Base-by-base conservation (phyloP, 1,140 invertebrate genomes). In the Lepidurus arcticus region DNA sequence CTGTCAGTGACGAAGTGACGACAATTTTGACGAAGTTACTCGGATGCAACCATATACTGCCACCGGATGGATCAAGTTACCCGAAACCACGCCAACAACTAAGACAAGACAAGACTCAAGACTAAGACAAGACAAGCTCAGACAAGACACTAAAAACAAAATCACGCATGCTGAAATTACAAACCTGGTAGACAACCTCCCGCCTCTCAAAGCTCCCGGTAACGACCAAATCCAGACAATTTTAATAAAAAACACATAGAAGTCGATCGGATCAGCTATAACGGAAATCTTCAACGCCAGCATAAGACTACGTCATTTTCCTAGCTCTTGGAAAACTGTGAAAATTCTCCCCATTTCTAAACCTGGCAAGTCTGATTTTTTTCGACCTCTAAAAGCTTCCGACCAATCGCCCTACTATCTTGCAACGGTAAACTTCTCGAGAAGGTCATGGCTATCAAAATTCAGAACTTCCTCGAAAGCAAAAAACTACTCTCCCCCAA, bases 251-350 rank as follows among this genome's bases (percentile, higher is more conserved):
- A 76, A 76, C 42, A 43, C 42, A 43, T 42, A 2, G 24, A 44
- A 76, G 9, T 7, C 24, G n/a, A 26, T 76, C 24, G 44, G 75
- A 16, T 13, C 16, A 44, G n/a, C 42, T 26, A 21, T 42, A 42
- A 21, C 42, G 44, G 42, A n/a, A 11, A 24, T 76, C 44, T 76
- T 76, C 75, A 76, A 76, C 44, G 24, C 75, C 9, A 43, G 75
- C 34, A 21, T 76, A 42, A 9, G 42, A 76, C n/a, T 11, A 1
- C 42, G 75, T 1, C 44, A 76, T 42, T 76, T 76, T 21, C 75
- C 75, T 11, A 45, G 34, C 47, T 7, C 75, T 3, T 76, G 75
- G 75, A 76, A 76, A 76, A 76, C n/a, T n/a, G n/a, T n/a, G 26
- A 47, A 76, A 42, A 44, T 76, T 11, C n/a, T 76, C 2, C n/a